Conservation (phyloP, 2,113 vertebrate genomes). For the Beaufortia kweichowensis region DNA sequence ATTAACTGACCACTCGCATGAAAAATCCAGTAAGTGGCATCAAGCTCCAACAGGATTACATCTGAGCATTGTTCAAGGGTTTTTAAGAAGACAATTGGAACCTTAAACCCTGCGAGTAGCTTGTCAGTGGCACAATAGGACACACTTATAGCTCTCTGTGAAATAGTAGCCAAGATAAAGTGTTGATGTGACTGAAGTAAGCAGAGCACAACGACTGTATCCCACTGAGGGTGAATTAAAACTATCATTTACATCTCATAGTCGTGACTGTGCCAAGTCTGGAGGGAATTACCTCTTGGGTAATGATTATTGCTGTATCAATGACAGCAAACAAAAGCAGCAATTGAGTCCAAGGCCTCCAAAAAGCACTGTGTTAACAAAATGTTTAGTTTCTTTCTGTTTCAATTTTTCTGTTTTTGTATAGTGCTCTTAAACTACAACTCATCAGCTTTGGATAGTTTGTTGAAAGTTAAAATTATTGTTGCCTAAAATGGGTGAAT, state of each 20-base stretch:
- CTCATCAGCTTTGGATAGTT: not conserved
- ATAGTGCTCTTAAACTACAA: not conserved
- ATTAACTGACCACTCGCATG: conserved; percentile 15
- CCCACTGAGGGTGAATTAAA: conserved; percentile 48
- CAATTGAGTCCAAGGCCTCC: conserved; percentile 11
- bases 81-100: conserved; percentile 36
- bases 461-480: conserved; percentile 6
- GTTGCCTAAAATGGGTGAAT: not conserved
- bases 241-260: conserved; percentile 44
- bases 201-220: conserved; percentile 22
- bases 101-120: conserved; percentile 32
- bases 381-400: not conserved
- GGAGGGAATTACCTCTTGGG: conserved; percentile 26
- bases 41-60: conserved; percentile 50
- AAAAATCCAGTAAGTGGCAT: conserved; percentile 39
- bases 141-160: conserved; percentile 33
- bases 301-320: conserved; percentile 35
- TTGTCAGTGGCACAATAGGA: conserved; percentile 46
- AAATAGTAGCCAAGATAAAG: conserved; percentile 35
- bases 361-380: conserved; percentile 12
- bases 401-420: not conserved
- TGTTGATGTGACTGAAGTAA: conserved; percentile 42
- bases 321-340: conserved; percentile 32
- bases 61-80: conserved; percentile 37
- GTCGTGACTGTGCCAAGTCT: conserved; percentile 27